These are phyloP conservation scores for human (Homo sapiens) DNA, from an alignment of 2,113 vertebrate species.

Conservation along the genomic window DNA sequence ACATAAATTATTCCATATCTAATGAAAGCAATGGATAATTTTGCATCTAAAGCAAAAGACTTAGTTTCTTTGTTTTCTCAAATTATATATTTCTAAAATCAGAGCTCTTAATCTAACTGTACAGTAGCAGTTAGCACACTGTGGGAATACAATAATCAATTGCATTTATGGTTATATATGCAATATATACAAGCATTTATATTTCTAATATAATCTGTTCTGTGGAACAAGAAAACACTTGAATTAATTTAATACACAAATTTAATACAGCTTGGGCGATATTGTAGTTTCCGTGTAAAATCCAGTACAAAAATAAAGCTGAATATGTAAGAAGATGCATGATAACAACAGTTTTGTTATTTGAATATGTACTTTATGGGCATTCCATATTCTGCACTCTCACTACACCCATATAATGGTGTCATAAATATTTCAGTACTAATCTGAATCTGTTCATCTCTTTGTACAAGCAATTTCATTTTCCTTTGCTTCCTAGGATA, in stretches of 20 bases:
- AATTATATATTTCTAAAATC: constrained; percentile 56
- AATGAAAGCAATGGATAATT: constrained; percentile 47
- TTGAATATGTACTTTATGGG: constrained; percentile 58
- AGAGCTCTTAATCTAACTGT: constrained; percentile 17
- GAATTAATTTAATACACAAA: constrained; percentile 61
- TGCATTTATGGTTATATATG: constrained; percentile 49
- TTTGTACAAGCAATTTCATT: constrained; percentile 75
- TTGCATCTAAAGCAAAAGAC: constrained; percentile 23
- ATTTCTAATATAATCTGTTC: constrained; percentile 10
- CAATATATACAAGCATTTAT: constrained; percentile 39
- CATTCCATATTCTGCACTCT: constrained; percentile 33
- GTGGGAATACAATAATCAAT: constrained; percentile 38
- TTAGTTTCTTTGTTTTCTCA: constrained; percentile 29
- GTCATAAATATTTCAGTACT: constrained; percentile 74
- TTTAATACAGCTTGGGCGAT: constrained; percentile 44
- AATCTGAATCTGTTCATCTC: constrained; percentile 65
- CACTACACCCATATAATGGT: constrained; percentile 45
- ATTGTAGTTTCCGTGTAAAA: constrained; percentile 56
- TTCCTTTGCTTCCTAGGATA: constrained; percentile 61
- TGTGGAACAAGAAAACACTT: constrained; percentile 40
- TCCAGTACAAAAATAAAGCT: not conserved
- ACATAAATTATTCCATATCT: constrained; percentile 16
- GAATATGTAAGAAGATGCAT: not conserved
- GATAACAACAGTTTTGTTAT: constrained; percentile 39
- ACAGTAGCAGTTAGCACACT: constrained; percentile 10